Evolutionary conservation across 2,888 invertebrate genomes (phyloP).

Genomic region (Autographa pulchrina): DNA sequence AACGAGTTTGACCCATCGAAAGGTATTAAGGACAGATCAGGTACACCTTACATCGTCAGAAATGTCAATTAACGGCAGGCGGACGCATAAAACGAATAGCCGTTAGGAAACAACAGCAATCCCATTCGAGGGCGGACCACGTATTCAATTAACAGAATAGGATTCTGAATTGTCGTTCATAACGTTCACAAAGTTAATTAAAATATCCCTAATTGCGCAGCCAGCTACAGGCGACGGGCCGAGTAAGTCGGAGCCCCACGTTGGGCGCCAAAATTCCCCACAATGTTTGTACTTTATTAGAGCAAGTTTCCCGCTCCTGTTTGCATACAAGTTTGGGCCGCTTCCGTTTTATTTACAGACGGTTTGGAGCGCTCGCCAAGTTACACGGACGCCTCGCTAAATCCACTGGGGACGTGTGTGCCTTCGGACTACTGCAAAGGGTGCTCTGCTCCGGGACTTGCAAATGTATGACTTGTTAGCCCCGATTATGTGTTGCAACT

Average conservation of each 20-base stretch:
- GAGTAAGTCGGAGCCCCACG: conserved; percentile 54
- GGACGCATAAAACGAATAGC: conserved; percentile 68
- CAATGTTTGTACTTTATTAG: conserved; percentile 86
- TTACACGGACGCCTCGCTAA: conserved; percentile 59
- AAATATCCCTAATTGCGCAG: conserved; percentile 79
- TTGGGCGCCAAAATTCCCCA: conserved; percentile 69
- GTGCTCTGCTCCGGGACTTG: conserved; percentile 22
- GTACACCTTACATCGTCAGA: conserved; percentile 39
- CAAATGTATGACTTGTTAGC: conserved; percentile 42
- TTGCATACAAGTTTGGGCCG: conserved; percentile 72
- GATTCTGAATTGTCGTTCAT: conserved; percentile 81
- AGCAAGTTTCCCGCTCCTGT: conserved; percentile 78
- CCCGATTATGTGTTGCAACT: conserved; percentile 48
- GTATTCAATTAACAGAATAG: conserved; percentile 84
- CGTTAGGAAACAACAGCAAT: conserved; percentile 72
- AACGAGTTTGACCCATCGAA: conserved; percentile 18
- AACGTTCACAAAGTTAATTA: conserved; percentile 84
- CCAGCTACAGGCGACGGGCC: conserved; percentile 57
- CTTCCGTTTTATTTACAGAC: conserved; percentile 65
- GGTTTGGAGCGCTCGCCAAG: conserved; percentile 57
- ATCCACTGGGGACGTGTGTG: conserved; percentile 50
- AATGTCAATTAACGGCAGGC: conserved; percentile 66
- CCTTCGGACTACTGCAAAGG: conserved; percentile 33
- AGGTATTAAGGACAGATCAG: conserved; percentile 26
- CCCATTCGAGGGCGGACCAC: conserved; percentile 68